Evolutionary conservation across 2,797 vertebrate species (phyloP).

Genomic region (Acanthiza pusilla): DNA sequence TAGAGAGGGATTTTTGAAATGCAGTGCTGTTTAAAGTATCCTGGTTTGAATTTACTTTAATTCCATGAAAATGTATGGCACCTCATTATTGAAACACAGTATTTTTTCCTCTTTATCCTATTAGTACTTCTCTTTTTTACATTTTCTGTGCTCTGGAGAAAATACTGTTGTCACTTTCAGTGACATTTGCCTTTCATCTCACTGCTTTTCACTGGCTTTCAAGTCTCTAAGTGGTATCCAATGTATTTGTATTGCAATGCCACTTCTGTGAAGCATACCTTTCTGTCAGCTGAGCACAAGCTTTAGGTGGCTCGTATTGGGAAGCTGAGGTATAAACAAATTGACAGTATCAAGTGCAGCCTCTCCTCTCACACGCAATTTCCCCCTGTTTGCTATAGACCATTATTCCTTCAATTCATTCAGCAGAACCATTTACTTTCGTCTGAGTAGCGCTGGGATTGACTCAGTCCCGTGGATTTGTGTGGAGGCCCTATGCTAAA

Average conservation of each 20-base stretch:
- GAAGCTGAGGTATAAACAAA: constrained; percentile 51
- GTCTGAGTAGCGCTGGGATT: neutral
- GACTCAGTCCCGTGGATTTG: neutral
- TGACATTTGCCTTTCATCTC: constrained; percentile 68
- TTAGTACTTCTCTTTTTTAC: constrained; percentile 41
- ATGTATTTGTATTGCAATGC: constrained; percentile 68
- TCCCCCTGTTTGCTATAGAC: constrained; percentile 9
- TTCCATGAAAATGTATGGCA: constrained; percentile 5
- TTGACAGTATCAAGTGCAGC: constrained; percentile 40
- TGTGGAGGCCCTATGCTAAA: neutral
- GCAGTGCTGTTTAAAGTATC: neutral
- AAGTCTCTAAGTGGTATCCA: constrained; percentile 57
- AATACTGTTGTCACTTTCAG: constrained; percentile 61
- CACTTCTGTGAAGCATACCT: constrained; percentile 45
- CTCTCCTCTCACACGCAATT: constrained; percentile 36
- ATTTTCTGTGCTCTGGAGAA: constrained; percentile 50
- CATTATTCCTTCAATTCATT: constrained; percentile 33
- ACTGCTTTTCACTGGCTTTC: constrained; percentile 42
- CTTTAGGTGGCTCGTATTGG: constrained; percentile 19
- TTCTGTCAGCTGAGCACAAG: constrained; percentile 43
- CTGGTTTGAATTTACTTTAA: constrained; percentile 41
- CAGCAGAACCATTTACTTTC: constrained; percentile 16
- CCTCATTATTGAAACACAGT: neutral
- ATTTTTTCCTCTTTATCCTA: constrained; percentile 46
- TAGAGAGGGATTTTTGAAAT: neutral